Conservation (phyloP, 2,113 vertebrate species). For the Rissa tridactyla region DNA sequence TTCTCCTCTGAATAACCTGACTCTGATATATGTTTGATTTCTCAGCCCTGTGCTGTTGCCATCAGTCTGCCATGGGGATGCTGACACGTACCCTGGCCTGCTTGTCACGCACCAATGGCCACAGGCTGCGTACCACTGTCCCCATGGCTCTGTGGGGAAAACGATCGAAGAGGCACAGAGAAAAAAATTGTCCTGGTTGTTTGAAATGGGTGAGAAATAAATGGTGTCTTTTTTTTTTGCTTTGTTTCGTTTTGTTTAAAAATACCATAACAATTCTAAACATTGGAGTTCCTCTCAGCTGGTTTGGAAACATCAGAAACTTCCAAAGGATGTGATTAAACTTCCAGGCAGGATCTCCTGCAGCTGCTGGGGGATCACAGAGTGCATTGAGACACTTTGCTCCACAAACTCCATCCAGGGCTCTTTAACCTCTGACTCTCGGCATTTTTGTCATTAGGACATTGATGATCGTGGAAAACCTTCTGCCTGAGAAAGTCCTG, state of each 20-base stretch:
- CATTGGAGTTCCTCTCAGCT: background rate
- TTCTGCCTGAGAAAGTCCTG: background rate
- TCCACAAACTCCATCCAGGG: background rate
- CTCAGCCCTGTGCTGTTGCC: background rate
- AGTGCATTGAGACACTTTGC: background rate
- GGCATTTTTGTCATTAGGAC: rapidly evolving
- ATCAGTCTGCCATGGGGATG: background rate
- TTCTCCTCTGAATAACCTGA: background rate
- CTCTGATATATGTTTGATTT: background rate
- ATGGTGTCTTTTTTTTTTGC: background rate
- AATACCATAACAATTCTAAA: background rate
- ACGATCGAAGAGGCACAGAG: background rate
- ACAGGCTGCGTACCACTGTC: rapidly evolving
- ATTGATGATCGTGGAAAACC: background rate
- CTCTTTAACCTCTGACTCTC: background rate
- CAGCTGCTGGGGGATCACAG: background rate
- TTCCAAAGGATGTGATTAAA: slow-evolving; percentile 28
- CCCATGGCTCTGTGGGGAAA: background rate
- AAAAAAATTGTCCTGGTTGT: background rate
- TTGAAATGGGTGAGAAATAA: background rate
- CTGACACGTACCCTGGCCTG: background rate
- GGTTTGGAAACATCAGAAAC: background rate
- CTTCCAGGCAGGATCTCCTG: background rate
- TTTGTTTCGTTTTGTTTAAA: background rate
- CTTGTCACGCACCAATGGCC: rapidly evolving